Conservation (phyloP, 2,113 vertebrate species). For the Oenanthe oenanthe region DNA sequence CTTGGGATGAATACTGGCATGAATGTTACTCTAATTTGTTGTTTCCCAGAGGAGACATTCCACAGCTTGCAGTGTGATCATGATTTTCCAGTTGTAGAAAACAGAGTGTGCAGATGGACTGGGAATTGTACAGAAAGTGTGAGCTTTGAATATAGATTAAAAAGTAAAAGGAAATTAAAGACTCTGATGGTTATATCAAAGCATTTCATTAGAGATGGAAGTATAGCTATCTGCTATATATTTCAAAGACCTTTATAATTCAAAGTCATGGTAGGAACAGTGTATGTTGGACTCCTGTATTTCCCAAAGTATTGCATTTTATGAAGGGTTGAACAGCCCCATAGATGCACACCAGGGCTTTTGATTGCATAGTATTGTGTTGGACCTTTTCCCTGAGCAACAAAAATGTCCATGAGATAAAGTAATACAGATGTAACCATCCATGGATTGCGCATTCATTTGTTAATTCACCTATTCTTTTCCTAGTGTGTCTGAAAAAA, state of each 20-base stretch:
- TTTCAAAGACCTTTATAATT: background rate
- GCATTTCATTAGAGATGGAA: background rate
- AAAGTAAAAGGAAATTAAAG: background rate
- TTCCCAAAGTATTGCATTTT: background rate
- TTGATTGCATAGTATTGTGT: rapidly evolving
- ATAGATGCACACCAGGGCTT: background rate
- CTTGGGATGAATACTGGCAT: background rate
- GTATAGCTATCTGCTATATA: rapidly evolving
- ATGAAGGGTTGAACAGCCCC: background rate
- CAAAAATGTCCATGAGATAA: background rate
- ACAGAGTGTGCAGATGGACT: rapidly evolving
- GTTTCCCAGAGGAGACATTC: background rate
- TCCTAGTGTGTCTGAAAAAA: background rate
- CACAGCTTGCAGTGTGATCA: background rate
- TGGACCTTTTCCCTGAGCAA: background rate
- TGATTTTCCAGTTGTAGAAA: background rate
- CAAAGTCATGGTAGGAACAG: background rate
- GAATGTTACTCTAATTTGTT: background rate
- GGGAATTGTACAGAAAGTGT: rapidly evolving
- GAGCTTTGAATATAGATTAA: background rate
- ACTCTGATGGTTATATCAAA: background rate
- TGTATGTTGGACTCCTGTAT: rapidly evolving
- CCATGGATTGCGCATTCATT: background rate
- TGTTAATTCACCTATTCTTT: background rate
- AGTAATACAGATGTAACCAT: background rate